A percentile compares a stretch with the other conserved stretches of the same genome.
Conservation (phyloP, 1,140 invertebrate genomes). For the Drosophila lini region DNA sequence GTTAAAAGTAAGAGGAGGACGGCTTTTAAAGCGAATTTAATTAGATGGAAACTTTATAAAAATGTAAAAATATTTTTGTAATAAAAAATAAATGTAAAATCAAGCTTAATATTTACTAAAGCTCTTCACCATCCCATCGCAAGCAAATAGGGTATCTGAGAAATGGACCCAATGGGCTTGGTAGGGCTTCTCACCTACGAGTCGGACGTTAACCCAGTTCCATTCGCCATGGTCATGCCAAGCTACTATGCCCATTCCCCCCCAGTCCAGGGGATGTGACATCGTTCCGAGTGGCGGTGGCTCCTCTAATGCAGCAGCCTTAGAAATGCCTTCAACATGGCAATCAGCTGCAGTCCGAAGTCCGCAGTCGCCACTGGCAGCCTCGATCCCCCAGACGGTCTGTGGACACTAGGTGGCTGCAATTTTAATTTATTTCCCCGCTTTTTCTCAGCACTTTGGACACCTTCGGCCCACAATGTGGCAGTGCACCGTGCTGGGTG, state of each 20-base stretch:
- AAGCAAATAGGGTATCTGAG: slow-evolving; percentile 12
- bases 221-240: slow-evolving; percentile 43
- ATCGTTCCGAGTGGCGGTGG: slow-evolving; percentile 36
- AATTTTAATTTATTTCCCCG: slow-evolving; percentile 66
- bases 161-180: slow-evolving; percentile 34
- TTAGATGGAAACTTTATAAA: no score
- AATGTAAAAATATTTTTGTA: background rate
- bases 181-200: slow-evolving; percentile 56
- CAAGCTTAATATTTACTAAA: background rate
- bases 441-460: slow-evolving; percentile 38
- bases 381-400: slow-evolving; percentile 31
- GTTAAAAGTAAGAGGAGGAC: no score
- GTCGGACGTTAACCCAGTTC: slow-evolving; percentile 71
- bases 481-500: slow-evolving; percentile 25
- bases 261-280: slow-evolving; percentile 28
- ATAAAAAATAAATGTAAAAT: background rate
- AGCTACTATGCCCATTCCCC: background rate
- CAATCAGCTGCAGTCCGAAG: slow-evolving; percentile 40
- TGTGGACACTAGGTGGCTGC: slow-evolving; percentile 58
- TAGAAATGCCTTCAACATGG: slow-evolving; percentile 60
- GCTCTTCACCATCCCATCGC: background rate
- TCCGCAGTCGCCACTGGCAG: slow-evolving; percentile 25
- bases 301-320: slow-evolving; percentile 70
- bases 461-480: slow-evolving; percentile 45
- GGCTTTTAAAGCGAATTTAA: background rate